These are phyloP conservation scores for Eristalinus sepulchralis DNA, from an alignment of 2,888 invertebrate genomes.

Conservation along the genomic window DNA sequence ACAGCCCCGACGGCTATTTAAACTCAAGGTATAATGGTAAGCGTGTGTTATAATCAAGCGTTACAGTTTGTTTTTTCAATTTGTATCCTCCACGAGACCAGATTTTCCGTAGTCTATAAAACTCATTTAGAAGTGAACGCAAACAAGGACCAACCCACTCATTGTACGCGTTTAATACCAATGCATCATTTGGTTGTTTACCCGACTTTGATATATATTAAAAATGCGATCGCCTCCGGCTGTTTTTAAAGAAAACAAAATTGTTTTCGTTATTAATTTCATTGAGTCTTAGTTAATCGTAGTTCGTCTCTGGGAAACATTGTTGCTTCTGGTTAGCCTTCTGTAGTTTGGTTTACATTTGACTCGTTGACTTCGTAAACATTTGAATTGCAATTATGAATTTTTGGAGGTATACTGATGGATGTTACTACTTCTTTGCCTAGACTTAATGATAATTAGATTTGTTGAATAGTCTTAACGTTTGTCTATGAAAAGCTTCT, in stretches of 20 bases:
- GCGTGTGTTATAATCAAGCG: constrained; percentile 73
- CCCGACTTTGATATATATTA: constrained; percentile 6
- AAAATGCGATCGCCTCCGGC: constrained; percentile 30
- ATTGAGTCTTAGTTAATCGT: background rate
- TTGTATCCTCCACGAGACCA: background rate
- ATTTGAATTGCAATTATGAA: background rate
- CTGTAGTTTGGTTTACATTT: background rate
- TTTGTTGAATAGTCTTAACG: too few species aligned
- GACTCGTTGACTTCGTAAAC: background rate
- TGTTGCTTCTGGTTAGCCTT: background rate
- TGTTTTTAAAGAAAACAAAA: constrained; percentile 34
- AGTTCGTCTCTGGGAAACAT: background rate
- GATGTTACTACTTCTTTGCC: too few species aligned
- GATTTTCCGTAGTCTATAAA: constrained; percentile 1
- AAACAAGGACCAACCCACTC: constrained; percentile 34
- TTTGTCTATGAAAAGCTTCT: too few species aligned
- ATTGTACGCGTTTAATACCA: background rate
- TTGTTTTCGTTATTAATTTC: constrained; percentile 36
- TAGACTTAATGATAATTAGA: too few species aligned
- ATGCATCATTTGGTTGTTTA: background rate
- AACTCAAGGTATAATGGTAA: constrained; percentile 81
- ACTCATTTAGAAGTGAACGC: constrained; percentile 51
- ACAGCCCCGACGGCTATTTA: constrained; percentile 79
- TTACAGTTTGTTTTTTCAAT: constrained; percentile 55
- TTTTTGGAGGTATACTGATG: too few species aligned